Conservation (phyloP, 2,113 vertebrate genomes). For the Actenoides hombroni region DNA sequence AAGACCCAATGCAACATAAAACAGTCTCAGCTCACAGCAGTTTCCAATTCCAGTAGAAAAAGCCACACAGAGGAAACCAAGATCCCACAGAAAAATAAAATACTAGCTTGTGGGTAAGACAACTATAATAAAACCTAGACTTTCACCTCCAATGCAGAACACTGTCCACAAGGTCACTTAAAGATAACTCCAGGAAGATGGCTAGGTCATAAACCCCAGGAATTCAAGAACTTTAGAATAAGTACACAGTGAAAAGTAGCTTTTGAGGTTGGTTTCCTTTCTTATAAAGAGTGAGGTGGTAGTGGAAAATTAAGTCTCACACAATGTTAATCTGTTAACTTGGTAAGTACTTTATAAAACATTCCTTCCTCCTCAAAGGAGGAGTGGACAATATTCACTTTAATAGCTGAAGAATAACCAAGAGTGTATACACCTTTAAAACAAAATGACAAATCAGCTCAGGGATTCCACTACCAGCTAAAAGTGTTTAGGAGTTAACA, state of each 20-base stretch:
- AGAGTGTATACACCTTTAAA: background rate
- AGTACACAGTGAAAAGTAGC: background rate
- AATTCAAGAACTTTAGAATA: background rate
- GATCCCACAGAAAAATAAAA: background rate
- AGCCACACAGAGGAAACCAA: background rate
- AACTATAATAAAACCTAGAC: background rate
- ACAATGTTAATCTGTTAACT: background rate
- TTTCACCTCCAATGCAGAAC: background rate
- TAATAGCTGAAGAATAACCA: background rate
- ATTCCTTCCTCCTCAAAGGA: background rate
- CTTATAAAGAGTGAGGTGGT: background rate
- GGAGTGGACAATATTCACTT: background rate
- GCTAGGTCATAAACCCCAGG: background rate
- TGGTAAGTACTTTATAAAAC: background rate
- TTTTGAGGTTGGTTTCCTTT: background rate
- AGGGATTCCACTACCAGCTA: background rate
- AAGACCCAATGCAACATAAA: background rate
- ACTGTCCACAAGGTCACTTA: background rate
- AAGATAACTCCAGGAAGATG: background rate
- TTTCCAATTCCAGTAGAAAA: background rate
- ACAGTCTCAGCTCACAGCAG: background rate
- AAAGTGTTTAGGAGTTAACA: background rate
- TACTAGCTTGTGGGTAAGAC: background rate
- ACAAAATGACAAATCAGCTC: background rate
- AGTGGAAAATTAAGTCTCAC: background rate